A percentile compares a stretch with the other conserved stretches of the same genome.
These are phyloP conservation scores for Atherinomorus stipes DNA, from an alignment of 2,113 vertebrate species.

Conservation along the genomic window DNA sequence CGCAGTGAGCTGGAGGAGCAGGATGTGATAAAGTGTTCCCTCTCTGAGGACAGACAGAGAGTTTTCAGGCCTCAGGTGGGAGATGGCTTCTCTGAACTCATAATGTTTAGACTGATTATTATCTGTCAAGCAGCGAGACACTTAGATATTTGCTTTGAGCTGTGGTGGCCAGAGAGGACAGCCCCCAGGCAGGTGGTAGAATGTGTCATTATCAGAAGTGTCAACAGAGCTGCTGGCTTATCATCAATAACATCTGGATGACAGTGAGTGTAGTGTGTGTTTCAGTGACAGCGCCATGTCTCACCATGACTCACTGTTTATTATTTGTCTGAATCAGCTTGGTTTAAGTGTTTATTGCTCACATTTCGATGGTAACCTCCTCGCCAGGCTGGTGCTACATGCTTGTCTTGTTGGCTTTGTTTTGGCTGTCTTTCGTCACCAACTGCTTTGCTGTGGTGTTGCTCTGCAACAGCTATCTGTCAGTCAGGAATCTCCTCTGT, in stretches of 20 bases:
- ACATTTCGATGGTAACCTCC: constrained; percentile 10
- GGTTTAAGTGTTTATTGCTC: constrained; percentile 49
- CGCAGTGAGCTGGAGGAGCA: background rate
- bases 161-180: constrained; percentile 36
- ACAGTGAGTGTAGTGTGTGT: constrained; percentile 41
- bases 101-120: constrained; percentile 60
- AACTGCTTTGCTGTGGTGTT: background rate
- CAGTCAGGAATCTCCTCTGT: constrained; percentile 9
- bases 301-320: constrained; percentile 54
- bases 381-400: background rate
- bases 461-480: background rate
- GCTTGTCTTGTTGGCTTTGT: background rate
- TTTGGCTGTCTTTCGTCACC: constrained; percentile 1
- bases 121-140: constrained; percentile 60
- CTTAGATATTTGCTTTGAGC: constrained; percentile 68
- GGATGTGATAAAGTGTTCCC: constrained; percentile 38
- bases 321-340: constrained; percentile 45
- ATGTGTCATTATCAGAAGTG: constrained; percentile 66
- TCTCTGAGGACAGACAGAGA: constrained; percentile 24
- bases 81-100: constrained; percentile 37
- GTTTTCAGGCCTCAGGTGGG: constrained; percentile 56
- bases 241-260: constrained; percentile 67
- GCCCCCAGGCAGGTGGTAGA: constrained; percentile 49
- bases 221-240: constrained; percentile 64
- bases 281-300: constrained; percentile 33